Conservation (phyloP, 2,113 vertebrate genomes). For the Sporophila hypoxantha region DNA sequence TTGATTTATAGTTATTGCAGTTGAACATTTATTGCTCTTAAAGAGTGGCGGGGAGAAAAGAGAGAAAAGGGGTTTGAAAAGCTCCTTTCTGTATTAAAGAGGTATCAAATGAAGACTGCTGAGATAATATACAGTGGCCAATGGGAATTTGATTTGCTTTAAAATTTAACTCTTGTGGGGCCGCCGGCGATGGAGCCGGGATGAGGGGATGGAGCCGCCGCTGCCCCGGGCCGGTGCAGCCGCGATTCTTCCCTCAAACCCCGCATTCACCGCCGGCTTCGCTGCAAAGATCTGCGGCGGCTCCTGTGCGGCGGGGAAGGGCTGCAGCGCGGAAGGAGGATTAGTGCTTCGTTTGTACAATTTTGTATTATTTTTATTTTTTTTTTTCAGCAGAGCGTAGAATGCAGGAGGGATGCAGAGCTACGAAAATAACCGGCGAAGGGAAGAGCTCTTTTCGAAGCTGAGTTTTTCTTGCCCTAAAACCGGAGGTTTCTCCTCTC, state of each 20-base stretch:
- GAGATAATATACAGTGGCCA: slow-evolving; percentile 76
- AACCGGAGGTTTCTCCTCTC: slow-evolving; percentile 10
- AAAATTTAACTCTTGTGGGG: slow-evolving; percentile 61
- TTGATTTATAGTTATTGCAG: slow-evolving; percentile 86
- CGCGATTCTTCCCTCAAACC: neutral
- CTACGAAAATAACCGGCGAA: neutral
- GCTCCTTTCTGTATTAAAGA: slow-evolving; percentile 78
- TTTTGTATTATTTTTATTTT: neutral
- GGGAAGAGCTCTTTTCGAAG: neutral
- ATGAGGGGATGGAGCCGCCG: neutral
- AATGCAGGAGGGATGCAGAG: neutral
- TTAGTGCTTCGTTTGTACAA: neutral
- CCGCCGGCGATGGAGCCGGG: neutral
- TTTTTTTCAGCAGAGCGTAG: neutral
- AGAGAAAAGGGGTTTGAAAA: slow-evolving; percentile 47
- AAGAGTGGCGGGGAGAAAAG: slow-evolving; percentile 61
- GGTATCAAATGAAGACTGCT: slow-evolving; percentile 82
- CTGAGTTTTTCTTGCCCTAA: neutral
- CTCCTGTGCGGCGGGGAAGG: neutral
- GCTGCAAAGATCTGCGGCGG: neutral
- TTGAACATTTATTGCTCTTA: slow-evolving; percentile 79
- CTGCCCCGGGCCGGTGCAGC: slow-evolving; percentile 2
- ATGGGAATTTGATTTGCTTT: slow-evolving; percentile 83
- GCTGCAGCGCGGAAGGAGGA: neutral
- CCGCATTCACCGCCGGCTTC: neutral